These are phyloP conservation scores for Aphrophora alni DNA, from an alignment of 2,888 invertebrate genomes.

Conservation along the genomic window DNA sequence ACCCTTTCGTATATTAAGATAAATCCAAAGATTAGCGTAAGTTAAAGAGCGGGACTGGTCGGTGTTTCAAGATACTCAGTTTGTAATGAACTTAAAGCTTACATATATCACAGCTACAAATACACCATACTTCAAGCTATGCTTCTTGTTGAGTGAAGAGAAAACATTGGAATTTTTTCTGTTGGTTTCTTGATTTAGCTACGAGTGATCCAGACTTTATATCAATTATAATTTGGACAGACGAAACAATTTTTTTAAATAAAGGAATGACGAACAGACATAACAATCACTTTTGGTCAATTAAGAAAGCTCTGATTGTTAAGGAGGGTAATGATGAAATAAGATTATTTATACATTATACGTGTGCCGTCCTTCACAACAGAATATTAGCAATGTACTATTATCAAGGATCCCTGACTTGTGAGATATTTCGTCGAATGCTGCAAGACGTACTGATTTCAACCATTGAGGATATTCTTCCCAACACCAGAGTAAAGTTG, in stretches of 20 bases:
- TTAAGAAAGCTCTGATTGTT: neutral
- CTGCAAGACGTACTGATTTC: neutral
- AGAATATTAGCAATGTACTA: conserved; percentile 2
- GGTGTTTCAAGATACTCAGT: too few relatives aligned
- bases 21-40: too few relatives aligned
- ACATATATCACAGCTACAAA: too few relatives aligned
- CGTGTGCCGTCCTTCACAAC: neutral
- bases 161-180: neutral
- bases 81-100: too few relatives aligned
- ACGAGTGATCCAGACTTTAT: neutral
- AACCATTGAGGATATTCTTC: conserved; percentile 9
- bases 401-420: neutral
- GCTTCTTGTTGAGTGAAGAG: neutral
- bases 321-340: conserved; percentile 12
- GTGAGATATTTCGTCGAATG: neutral
- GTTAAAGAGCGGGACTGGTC: too few relatives aligned
- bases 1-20: neutral
- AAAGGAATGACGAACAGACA: conserved; percentile 14
- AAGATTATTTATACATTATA: neutral
- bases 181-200: conserved; percentile 11
- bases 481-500: neutral
- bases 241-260: conserved; percentile 9
- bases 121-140: too few relatives aligned
- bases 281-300: conserved; percentile 14
- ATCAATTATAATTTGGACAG: conserved; percentile 18